Evolutionary conservation across 1,140 invertebrate species (phyloP).

Genomic region (Calephelis virginiensis): DNA sequence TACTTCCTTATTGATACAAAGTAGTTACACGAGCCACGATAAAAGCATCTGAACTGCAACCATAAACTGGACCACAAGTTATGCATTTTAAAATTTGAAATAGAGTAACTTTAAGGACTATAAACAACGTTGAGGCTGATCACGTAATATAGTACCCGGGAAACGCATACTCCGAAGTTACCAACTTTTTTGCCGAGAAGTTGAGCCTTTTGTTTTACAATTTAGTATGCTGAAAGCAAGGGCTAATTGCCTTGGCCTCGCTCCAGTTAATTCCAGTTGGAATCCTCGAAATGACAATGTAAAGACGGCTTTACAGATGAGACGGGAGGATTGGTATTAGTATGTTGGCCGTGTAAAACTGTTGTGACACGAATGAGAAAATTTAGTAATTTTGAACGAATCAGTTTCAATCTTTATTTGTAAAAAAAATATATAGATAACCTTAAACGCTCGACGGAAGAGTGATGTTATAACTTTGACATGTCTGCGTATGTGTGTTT

Average conservation of each 20-base stretch:
- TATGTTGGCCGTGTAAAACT: not conserved
- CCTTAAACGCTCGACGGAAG: no score
- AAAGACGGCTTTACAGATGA: slow-evolving; percentile 13
- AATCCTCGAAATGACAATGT: slow-evolving; percentile 22
- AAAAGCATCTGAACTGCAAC: not conserved
- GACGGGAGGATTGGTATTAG: not conserved
- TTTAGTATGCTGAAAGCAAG: slow-evolving; percentile 34
- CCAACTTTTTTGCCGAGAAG: slow-evolving; percentile 30
- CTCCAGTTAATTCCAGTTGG: slow-evolving; percentile 24
- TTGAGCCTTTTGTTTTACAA: slow-evolving; percentile 37
- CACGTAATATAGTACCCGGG: slow-evolving; percentile 18
- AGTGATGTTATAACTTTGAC: no score
- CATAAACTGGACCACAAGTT: slow-evolving; percentile 10
- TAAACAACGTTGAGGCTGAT: slow-evolving; percentile 7
- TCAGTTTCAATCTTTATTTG: no score
- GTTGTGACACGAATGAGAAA: not conserved
- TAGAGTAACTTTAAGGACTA: slow-evolving; percentile 2
- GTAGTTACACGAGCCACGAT: not conserved
- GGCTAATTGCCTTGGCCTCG: slow-evolving; percentile 35
- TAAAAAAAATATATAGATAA: no score
- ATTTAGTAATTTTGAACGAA: no score
- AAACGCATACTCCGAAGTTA: slow-evolving; percentile 24
- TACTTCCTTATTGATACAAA: no score
- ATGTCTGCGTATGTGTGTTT: no score
- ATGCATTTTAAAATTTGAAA: slow-evolving; percentile 14